Conservation (phyloP, 2,888 invertebrate species). For the Tryphoninae sp. region DNA sequence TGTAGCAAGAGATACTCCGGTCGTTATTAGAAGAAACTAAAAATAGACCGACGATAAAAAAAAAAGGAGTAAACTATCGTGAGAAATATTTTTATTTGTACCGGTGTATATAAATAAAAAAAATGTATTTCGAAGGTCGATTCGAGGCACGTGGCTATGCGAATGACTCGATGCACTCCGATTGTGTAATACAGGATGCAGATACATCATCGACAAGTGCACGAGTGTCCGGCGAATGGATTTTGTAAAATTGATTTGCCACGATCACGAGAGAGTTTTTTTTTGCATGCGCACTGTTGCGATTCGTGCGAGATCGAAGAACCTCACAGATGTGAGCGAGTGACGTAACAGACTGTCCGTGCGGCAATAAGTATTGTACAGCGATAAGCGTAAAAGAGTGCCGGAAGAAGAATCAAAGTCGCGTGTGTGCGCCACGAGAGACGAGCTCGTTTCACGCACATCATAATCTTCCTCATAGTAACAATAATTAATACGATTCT, state of each 20-base stretch:
- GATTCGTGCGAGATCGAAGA: constrained; percentile 13
- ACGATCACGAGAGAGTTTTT: constrained; percentile 31
- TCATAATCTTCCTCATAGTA: background rate
- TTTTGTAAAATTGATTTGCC: constrained; percentile 33
- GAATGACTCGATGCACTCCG: constrained; percentile 10
- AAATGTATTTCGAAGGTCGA: constrained; percentile 29
- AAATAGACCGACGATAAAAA: too few relatives aligned
- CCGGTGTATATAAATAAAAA: background rate
- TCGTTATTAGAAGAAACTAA: too few relatives aligned
- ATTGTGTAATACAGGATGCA: constrained; percentile 52
- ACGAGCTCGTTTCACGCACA: background rate
- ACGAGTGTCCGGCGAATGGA: background rate
- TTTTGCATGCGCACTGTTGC: background rate
- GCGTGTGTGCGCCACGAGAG: background rate
- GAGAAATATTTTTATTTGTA: constrained; percentile 3
- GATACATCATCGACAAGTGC: constrained; percentile 40
- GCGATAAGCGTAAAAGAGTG: background rate
- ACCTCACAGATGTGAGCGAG: background rate
- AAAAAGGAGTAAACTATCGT: too few relatives aligned
- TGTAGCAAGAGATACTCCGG: too few relatives aligned
- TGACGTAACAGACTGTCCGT: background rate
- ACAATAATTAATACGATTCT: background rate
- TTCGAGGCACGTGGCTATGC: background rate
- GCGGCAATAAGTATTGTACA: background rate
- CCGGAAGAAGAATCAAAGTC: background rate